These are phyloP conservation scores for Catocala nupta DNA, from an alignment of 2,888 invertebrate species.

Conservation along the genomic window DNA sequence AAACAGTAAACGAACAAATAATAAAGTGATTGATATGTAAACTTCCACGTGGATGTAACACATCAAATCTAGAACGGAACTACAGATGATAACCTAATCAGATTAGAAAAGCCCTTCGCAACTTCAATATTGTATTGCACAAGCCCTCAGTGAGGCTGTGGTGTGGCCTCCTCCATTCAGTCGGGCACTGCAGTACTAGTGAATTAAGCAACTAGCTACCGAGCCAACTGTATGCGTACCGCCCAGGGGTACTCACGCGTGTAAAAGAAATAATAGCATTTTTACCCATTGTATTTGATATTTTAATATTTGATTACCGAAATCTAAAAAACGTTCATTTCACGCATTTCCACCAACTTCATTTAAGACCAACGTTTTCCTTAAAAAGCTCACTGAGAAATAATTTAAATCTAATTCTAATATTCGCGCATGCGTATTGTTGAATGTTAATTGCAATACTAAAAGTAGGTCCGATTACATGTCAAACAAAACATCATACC, in stretches of 20 bases:
- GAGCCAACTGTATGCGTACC: conserved; percentile 48
- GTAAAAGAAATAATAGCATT: conserved; percentile 54
- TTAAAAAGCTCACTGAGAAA: conserved; percentile 29
- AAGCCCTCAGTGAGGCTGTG: conserved; percentile 48
- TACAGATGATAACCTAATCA: conserved; percentile 55
- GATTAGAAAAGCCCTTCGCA: conserved; percentile 59
- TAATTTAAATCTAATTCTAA: conserved; percentile 18
- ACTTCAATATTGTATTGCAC: conserved; percentile 62
- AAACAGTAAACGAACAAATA: neutral
- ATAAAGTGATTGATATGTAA: conserved; percentile 4
- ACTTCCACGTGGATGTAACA: conserved; percentile 13
- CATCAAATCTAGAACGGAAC: conserved; percentile 44
- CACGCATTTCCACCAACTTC: conserved; percentile 15
- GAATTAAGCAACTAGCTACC: conserved; percentile 56
- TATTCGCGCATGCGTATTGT: conserved; percentile 29
- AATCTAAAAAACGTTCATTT: conserved; percentile 25
- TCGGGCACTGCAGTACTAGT: conserved; percentile 42
- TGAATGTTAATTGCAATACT: conserved; percentile 40
- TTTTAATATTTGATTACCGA: conserved; percentile 16
- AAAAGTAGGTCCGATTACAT: conserved; percentile 46
- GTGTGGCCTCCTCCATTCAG: conserved; percentile 62
- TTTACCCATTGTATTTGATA: conserved; percentile 42
- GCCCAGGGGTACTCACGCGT: conserved; percentile 57
- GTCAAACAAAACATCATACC: conserved; percentile 44
- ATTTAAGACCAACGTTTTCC: conserved; percentile 16